Conservation (phyloP, 2,888 invertebrate species). For the Hanleya hanleyi region DNA sequence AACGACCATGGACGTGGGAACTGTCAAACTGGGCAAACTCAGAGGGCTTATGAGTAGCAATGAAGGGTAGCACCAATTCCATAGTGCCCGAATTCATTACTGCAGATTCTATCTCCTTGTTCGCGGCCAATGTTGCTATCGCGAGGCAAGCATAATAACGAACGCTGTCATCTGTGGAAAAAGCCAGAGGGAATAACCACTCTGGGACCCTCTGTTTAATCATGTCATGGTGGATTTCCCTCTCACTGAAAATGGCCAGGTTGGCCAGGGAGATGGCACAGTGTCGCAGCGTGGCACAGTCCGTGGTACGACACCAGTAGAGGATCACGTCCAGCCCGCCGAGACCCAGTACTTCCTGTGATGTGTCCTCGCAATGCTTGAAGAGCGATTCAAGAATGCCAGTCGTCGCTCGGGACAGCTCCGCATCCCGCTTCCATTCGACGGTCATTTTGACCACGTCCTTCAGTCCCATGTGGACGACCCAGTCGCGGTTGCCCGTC, state of each 20-base stretch:
- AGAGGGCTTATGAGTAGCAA: slow-evolving; percentile 93
- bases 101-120: slow-evolving; percentile 97
- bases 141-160: slow-evolving; percentile 97
- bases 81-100: slow-evolving; percentile 97
- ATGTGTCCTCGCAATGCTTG: slow-evolving; percentile 97
- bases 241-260: slow-evolving; percentile 95
- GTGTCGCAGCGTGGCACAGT: slow-evolving; percentile 91
- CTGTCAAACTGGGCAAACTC: slow-evolving; percentile 86
- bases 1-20: slow-evolving; percentile 96
- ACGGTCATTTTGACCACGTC: slow-evolving; percentile 92
- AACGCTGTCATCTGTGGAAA: slow-evolving; percentile 90
- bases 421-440: slow-evolving; percentile 87
- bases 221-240: slow-evolving; percentile 98
- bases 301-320: slow-evolving; percentile 94
- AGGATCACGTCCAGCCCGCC: slow-evolving; percentile 96
- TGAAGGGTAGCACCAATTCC: slow-evolving; percentile 96
- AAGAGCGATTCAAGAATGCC: slow-evolving; percentile 79
- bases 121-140: slow-evolving; percentile 95
- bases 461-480: slow-evolving; percentile 93
- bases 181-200: slow-evolving; percentile 98
- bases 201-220: slow-evolving; percentile 83
- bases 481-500: slow-evolving; percentile 93
- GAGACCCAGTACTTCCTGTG: slow-evolving; percentile 91
- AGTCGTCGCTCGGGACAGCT: slow-evolving; percentile 64
- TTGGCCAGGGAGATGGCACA: slow-evolving; percentile 98